Conservation (phyloP, 2,113 vertebrate genomes). For the Ahaetulla prasina region DNA sequence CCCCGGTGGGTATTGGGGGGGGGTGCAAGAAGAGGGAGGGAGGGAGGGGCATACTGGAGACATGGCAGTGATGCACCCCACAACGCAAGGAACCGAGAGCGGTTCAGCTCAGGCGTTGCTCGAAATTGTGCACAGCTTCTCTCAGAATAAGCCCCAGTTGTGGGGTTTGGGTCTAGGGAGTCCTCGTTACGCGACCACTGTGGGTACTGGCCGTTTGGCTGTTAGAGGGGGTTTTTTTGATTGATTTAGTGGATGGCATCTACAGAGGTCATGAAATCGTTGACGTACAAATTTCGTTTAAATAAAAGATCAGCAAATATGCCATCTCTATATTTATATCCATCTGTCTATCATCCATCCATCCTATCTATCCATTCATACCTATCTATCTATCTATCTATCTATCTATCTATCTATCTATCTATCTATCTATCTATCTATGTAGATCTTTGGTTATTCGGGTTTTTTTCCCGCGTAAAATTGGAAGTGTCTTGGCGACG, state of each 20-base stretch:
- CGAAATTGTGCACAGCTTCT: fast-evolving
- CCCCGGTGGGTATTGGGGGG: constrained; percentile 44
- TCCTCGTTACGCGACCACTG: neutral
- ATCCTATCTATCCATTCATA: no score
- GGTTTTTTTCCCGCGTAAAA: no score
- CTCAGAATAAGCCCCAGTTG: neutral
- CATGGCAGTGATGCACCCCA: fast-evolving
- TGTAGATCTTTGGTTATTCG: no score
- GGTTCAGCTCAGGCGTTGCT: no score
- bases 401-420: no score
- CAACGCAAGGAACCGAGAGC: fast-evolving
- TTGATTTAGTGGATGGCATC: neutral
- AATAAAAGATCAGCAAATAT: neutral
- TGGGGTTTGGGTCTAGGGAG: neutral
- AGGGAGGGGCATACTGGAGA: no score
- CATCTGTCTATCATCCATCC: no score
- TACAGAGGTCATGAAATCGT: neutral
- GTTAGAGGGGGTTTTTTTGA: neutral
- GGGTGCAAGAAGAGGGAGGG: neutral
- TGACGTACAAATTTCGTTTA: neutral
- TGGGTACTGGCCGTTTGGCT: neutral
- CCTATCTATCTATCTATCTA: no score
- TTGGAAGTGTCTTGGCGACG: no score
- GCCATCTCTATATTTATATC: no score
- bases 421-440: no score